phyloP scores from a whole-genome alignment of 1,140 invertebrate genomes.

The Scaptomyza hsui region DNA sequence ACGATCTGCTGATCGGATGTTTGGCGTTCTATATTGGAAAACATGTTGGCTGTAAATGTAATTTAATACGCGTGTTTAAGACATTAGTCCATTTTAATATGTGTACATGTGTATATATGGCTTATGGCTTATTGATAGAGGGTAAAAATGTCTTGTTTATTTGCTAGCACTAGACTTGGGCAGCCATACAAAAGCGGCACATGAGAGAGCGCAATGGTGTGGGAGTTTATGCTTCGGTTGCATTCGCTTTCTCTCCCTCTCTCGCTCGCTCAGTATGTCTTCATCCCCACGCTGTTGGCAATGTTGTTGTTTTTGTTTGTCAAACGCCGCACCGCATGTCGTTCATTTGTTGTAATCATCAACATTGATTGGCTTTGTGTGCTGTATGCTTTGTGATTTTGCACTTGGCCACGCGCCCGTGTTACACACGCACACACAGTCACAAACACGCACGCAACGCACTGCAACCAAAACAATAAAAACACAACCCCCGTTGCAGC shows the following conservation, averaged over 20 bases:
- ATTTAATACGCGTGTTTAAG: slow-evolving; percentile 2
- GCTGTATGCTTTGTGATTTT: slow-evolving; percentile 46
- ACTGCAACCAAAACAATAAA: slow-evolving; percentile 25
- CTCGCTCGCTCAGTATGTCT: neutral
- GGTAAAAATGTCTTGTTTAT: slow-evolving; percentile 1
- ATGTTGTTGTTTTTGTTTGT: slow-evolving; percentile 36
- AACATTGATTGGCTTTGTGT: slow-evolving; percentile 52
- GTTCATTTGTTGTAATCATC: slow-evolving; percentile 48
- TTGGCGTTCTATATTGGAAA: neutral
- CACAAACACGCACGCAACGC: neutral
- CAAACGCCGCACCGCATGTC: slow-evolving; percentile 40
- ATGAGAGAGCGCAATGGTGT: slow-evolving; percentile 27
- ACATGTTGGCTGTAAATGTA: neutral
- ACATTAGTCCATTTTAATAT: neutral
- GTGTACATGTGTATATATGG: too few species aligned
- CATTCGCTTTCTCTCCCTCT: neutral
- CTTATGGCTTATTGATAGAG: neutral
- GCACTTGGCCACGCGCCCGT: slow-evolving; percentile 42
- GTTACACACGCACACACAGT: slow-evolving; percentile 15
- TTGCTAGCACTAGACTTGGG: slow-evolving; percentile 13
- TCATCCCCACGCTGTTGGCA: slow-evolving; percentile 10
- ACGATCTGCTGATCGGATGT: slow-evolving; percentile 13
- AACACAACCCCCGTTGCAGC: slow-evolving; percentile 14
- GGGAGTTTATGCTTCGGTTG: slow-evolving; percentile 29
- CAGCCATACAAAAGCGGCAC: slow-evolving; percentile 36